A percentile compares a stretch with the other conserved stretches of the same genome.
phyloP scores from a whole-genome alignment of 2,888 invertebrate species.

The Schizotus pectinicornis region DNA sequence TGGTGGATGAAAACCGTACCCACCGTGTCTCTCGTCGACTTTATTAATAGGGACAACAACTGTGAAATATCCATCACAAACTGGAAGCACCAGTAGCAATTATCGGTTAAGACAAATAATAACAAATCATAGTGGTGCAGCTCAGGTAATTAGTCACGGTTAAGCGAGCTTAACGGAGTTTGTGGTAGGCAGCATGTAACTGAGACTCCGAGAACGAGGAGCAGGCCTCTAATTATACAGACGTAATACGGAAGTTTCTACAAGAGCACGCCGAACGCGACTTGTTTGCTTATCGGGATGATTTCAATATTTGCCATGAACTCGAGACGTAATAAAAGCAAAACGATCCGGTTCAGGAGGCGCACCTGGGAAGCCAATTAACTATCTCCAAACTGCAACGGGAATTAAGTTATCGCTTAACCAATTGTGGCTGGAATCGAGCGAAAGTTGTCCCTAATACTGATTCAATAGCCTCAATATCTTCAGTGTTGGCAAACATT shows the following conservation, averaged over 20 bases:
- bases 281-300: no score
- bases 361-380: no score
- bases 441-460: no score
- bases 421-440: no score
- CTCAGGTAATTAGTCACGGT: conserved; percentile 12
- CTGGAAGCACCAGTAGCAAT: conserved; percentile 12
- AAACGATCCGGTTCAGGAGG: no score
- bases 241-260: no score
- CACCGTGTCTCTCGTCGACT: conserved; percentile 4
- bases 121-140: conserved; percentile 15
- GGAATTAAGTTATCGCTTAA: no score
- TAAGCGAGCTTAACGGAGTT: conserved; percentile 13
- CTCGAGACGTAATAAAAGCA: no score
- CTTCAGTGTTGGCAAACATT: conserved; percentile 22
- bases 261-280: no score
- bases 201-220: background rate
- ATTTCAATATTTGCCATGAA: no score
- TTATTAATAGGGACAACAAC: conserved; percentile 19
- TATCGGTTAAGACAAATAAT: conserved; percentile 17
- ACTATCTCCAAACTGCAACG: no score
- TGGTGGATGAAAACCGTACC: conserved; percentile 4
- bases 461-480: background rate
- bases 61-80: conserved; percentile 18
- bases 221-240: background rate
- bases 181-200: background rate